Evolutionary conservation across 2,113 vertebrate species (phyloP).

Genomic region (Scalopus aquaticus): DNA sequence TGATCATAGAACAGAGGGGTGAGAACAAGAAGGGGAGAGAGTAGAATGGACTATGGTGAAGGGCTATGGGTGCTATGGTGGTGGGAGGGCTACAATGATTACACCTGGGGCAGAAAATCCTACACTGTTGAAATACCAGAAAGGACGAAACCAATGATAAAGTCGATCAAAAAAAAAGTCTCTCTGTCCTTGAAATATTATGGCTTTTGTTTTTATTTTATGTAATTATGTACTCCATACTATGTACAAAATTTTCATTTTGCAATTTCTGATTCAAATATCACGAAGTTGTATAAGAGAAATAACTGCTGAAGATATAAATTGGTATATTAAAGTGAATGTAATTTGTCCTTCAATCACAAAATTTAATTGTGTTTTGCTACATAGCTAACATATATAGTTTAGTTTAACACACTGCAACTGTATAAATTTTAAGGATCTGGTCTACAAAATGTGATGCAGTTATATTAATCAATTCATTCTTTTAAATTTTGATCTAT

Average conservation of each 20-base stretch:
- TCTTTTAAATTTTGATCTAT: background rate
- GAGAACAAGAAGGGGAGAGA: no score
- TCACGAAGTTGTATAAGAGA: background rate
- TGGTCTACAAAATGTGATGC: background rate
- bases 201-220: background rate
- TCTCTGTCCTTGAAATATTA: background rate
- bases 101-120: no score
- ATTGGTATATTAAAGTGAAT: background rate
- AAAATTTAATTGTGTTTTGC: conserved; percentile 16
- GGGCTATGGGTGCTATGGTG: no score
- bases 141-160: no score
- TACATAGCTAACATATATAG: background rate
- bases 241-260: background rate
- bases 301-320: background rate
- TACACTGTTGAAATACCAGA: no score
- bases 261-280: conserved; percentile 20
- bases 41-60: no score
- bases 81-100: no score
- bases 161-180: background rate
- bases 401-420: background rate
- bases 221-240: background rate
- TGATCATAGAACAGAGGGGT: no score
- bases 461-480: background rate
- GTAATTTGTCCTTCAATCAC: background rate
- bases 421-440: background rate